phyloP scores from a whole-genome alignment of 2,888 invertebrate genomes.

The Caenorhabditis sp. region DNA sequence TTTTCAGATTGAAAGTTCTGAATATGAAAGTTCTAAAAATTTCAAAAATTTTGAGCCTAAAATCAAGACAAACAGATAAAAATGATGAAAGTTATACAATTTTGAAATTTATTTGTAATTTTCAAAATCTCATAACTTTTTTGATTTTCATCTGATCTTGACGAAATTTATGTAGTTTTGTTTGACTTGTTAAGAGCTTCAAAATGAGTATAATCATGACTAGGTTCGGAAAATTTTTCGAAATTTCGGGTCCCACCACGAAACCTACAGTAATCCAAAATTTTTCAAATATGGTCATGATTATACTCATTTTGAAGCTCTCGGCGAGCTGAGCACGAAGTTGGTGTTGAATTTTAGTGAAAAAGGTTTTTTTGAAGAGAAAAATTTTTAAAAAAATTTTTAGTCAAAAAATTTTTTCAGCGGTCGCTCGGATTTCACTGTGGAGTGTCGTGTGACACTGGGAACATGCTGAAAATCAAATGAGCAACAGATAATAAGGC shows the following conservation, averaged over 20 bases:
- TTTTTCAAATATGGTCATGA: too few relatives aligned
- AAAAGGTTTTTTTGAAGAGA: too few relatives aligned
- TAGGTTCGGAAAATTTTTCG: too few relatives aligned
- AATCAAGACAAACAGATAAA: not conserved
- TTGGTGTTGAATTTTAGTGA: too few relatives aligned
- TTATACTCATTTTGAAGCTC: constrained; percentile 1
- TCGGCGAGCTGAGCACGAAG: not conserved
- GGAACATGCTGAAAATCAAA: constrained; percentile 16
- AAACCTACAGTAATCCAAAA: too few relatives aligned
- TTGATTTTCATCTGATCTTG: too few relatives aligned
- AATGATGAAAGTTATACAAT: not conserved
- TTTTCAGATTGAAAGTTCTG: not conserved
- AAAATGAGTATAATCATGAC: too few relatives aligned
- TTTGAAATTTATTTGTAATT: not conserved
- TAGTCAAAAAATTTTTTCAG: constrained; percentile 60
- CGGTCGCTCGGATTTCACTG: constrained; percentile 59
- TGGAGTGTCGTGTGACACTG: constrained; percentile 47
- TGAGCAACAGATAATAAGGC: too few relatives aligned
- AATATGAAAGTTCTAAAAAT: not conserved
- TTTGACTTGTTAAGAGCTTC: too few relatives aligned
- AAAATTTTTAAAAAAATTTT: not conserved
- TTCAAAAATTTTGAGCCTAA: not conserved
- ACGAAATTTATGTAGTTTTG: too few relatives aligned
- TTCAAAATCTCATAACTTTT: too few relatives aligned
- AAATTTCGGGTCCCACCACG: too few relatives aligned